A percentile compares a stretch with the other conserved stretches of the same genome.
phyloP scores from a whole-genome alignment of 2,888 invertebrate genomes.

The Pseudococcus viburni region DNA sequence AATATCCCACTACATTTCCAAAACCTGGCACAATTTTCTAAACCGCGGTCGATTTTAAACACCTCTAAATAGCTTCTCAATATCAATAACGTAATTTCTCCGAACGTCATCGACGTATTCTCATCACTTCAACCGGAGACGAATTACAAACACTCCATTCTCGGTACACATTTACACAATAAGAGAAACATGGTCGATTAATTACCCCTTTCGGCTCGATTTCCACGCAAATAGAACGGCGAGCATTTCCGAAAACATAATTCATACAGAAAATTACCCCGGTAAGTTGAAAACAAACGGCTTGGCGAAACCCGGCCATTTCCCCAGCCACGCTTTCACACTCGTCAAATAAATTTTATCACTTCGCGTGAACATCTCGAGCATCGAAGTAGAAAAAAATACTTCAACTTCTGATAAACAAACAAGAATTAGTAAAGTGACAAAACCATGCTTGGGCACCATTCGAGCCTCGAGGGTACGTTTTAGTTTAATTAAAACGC shows the following conservation, averaged over 20 bases:
- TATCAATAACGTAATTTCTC: neutral
- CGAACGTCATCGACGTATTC: neutral
- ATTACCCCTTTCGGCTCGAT: neutral
- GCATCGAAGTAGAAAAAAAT: neutral
- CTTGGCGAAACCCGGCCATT: neutral
- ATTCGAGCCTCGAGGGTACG: neutral
- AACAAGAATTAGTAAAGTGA: constrained; percentile 44
- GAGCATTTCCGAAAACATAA: neutral
- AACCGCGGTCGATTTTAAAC: no score
- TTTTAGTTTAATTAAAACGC: constrained; percentile 49
- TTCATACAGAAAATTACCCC: neutral
- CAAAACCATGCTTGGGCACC: neutral
- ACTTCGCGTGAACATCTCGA: neutral
- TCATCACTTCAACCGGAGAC: neutral
- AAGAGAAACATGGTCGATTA: neutral
- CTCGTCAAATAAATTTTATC: constrained; percentile 22
- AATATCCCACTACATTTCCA: no score
- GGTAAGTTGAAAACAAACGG: neutral
- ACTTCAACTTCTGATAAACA: constrained; percentile 36
- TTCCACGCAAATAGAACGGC: neutral
- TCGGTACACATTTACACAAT: neutral
- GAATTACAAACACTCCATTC: neutral
- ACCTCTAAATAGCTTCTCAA: neutral
- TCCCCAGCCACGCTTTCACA: neutral
- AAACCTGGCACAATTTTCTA: no score